phyloP scores from a whole-genome alignment of 92 coral and sea anemone species.

The Pocillopora grandis region DNA sequence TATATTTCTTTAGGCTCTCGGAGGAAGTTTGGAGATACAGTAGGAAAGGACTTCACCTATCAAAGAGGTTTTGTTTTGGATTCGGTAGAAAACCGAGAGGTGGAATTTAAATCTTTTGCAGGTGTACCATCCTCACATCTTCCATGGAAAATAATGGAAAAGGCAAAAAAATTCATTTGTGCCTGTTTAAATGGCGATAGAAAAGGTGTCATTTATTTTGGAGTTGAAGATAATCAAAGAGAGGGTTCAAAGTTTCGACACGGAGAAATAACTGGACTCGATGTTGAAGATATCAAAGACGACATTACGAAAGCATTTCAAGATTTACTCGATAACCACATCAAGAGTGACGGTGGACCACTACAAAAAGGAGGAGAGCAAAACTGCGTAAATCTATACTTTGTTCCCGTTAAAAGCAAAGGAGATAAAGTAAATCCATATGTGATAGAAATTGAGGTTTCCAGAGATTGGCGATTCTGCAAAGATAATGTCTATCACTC shows the following conservation, averaged over 20 bases:
- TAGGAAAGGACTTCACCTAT: too few species aligned
- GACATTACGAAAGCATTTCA: constrained; percentile 62
- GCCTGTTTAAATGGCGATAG: constrained; percentile 51
- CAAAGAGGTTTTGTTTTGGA: too few species aligned
- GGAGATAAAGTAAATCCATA: constrained; percentile 23
- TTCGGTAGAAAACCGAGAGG: too few species aligned
- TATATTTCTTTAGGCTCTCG: too few species aligned
- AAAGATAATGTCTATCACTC: constrained; percentile 51
- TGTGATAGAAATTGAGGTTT: constrained; percentile 63
- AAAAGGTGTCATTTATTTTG: constrained; percentile 50
- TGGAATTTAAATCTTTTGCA: too few species aligned
- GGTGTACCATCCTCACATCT: too few species aligned
- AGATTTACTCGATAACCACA: constrained; percentile 53
- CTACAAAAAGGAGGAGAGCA: constrained; percentile 61
- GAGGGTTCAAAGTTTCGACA: constrained; percentile 33
- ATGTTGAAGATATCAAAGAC: constrained; percentile 51
- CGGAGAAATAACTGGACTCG: constrained; percentile 67
- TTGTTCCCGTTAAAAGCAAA: constrained; percentile 45
- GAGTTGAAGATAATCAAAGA: constrained; percentile 58
- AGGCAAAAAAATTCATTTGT: too few species aligned
- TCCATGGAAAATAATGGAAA: too few species aligned
- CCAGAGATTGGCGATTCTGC: constrained; percentile 60
- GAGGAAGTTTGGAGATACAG: too few species aligned
- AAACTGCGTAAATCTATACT: constrained; percentile 36
- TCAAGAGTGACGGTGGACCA: constrained; percentile 55